These are phyloP conservation scores for Epizoanthus scotinus DNA, from an alignment of 92 coral and sea anemone species.

Conservation along the genomic window DNA sequence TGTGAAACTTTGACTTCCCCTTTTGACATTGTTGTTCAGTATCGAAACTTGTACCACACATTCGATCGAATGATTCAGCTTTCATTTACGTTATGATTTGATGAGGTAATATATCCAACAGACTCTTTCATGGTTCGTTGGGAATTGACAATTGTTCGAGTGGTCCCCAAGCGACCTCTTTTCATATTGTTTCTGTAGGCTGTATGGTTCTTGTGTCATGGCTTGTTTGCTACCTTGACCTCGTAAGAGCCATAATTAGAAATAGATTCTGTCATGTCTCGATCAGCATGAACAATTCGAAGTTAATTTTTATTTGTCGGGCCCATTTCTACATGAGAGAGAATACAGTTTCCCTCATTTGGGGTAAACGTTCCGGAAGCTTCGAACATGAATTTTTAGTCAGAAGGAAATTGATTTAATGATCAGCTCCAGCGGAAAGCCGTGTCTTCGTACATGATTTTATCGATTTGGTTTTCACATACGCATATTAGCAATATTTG, in stretches of 20 bases:
- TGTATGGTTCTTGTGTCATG: too few species aligned
- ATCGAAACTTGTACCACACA: background rate
- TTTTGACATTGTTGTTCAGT: background rate
- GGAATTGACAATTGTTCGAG: constrained; percentile 15
- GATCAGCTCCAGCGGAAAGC: background rate
- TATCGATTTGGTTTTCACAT: background rate
- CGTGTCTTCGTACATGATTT: background rate
- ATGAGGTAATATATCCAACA: background rate
- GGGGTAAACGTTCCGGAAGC: background rate
- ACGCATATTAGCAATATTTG: background rate
- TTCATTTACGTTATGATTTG: constrained; percentile 2
- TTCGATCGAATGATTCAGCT: background rate
- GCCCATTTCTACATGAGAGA: background rate
- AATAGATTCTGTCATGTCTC: background rate
- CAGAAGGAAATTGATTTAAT: background rate
- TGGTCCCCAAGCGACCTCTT: constrained; percentile 7
- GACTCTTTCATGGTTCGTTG: constrained; percentile 7
- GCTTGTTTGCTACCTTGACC: constrained; percentile 8
- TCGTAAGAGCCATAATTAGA: background rate
- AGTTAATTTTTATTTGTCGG: constrained; percentile 20
- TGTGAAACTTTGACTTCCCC: background rate
- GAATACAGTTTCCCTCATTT: background rate
- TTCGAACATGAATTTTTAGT: background rate
- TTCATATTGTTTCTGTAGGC: constrained; percentile 1
- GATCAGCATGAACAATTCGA: constrained; percentile 9